Percentiles rank a stretch among this genome's conserved stretches.
Evolutionary conservation across 2,888 invertebrate species (phyloP).

Genomic region (Ormia ochracea): DNA sequence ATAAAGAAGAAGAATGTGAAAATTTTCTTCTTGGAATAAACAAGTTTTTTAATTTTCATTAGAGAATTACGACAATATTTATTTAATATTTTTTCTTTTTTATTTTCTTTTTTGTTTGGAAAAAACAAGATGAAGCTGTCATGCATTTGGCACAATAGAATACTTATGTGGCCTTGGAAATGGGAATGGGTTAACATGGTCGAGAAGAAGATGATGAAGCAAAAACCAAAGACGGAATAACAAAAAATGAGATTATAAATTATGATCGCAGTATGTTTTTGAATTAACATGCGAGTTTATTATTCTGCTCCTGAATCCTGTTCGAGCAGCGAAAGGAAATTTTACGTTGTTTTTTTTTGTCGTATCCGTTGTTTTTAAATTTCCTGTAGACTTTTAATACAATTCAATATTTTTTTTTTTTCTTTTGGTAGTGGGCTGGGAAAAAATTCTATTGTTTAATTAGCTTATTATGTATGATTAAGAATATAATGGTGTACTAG

Average conservation of each 20-base stretch:
- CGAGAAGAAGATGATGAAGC: background rate
- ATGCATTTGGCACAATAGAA: conserved; percentile 2
- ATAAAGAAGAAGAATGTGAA: conserved; percentile 18
- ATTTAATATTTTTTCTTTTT: conserved; percentile 6
- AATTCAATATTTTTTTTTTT: conserved; percentile 48
- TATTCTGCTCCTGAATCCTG: conserved; percentile 43
- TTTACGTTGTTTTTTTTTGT: conserved; percentile 59
- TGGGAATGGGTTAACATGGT: background rate
- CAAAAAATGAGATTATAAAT: conserved; percentile 44
- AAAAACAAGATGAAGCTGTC: background rate
- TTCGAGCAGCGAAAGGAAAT: conserved; percentile 47
- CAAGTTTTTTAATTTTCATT: conserved; percentile 62
- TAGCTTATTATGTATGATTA: conserved; percentile 56
- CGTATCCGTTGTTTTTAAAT: conserved; percentile 63
- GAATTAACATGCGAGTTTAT: conserved; percentile 49
- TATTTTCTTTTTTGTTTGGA: background rate
- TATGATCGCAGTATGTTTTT: conserved; percentile 58
- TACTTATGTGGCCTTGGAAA: background rate
- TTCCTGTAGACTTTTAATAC: conserved; percentile 63
- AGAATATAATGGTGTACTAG: conserved; percentile 13
- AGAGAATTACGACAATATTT: conserved; percentile 46
- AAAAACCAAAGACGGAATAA: conserved; percentile 23
- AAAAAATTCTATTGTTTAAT: conserved; percentile 53
- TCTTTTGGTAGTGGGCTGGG: background rate
- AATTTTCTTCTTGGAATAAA: conserved; percentile 51